Base-by-base conservation (phyloP, 1,140 invertebrate genomes). In the Brachionus angularis region DNA sequence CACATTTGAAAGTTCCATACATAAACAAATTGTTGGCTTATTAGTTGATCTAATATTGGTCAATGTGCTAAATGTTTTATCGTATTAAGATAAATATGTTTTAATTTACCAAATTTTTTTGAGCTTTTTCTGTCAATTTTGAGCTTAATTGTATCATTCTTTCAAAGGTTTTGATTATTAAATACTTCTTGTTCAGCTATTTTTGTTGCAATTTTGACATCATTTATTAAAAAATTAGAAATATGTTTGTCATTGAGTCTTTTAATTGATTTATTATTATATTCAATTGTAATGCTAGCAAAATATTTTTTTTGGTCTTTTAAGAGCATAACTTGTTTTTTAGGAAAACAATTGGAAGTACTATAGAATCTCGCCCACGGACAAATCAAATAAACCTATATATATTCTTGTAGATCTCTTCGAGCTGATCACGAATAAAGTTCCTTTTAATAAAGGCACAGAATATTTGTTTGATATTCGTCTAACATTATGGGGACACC, bases 191-290 rank as follows among this genome's bases (percentile, higher is more conserved):
- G n/a, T 21, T 49, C 25, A 23, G n/a, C 18, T 25, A n/a, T 52
- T 52, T 52, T 29, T 21, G 23, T 52, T n/a, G 49, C 49, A 29
- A 52, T 52, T 52, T 52, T 52, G 25, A 27, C 49, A 27, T 52
- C n/a, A n/a, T 52, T 52, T 52, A 52, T 14, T 27, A 52, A 10
- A 52, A 3, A 27, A 27, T 52, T 52, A 52, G 23, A 52, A 8
- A 2, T n/a, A 27, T 52, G 49, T 27, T 52, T 29, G 49, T 52
- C 49, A 27, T 52, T 52, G n/a, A 52, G 27, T 27, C 25, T 52
- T 52, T 21, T 27, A 10, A 27, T 52, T 27, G 49, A 27, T 21
- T 52, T 14, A 27, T 52, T 27, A 27, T 14, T 29, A 27, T 52
- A 29, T 27, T 27, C 29, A 27, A 52, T 52, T 8, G 49, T 52